Conservation (phyloP, 1,140 invertebrate species). For the Eriocheir sinensis region DNA sequence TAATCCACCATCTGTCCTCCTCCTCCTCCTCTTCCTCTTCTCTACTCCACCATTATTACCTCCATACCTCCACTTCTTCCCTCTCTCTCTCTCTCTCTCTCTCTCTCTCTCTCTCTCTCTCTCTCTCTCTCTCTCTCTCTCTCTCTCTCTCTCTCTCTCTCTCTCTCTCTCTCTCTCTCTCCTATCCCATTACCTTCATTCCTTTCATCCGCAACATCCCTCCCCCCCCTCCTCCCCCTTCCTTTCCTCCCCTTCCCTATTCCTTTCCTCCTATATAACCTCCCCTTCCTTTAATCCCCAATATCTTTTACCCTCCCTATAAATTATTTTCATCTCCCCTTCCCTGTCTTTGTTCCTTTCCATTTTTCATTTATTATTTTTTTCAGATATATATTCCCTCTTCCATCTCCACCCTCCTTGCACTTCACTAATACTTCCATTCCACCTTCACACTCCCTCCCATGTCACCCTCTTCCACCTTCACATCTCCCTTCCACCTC, state of each 20-base stretch:
- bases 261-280: neutral
- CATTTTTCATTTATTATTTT: no score
- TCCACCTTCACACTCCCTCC: no score
- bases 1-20: neutral
- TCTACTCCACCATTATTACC: neutral
- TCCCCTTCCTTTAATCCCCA: no score
- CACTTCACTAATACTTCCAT: no score
- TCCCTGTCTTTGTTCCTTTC: no score
- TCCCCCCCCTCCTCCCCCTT: neutral
- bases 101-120: slow-evolving; percentile 39
- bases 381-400: no score
- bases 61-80: neutral
- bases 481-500: no score
- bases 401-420: no score
- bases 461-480: no score
- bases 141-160: neutral
- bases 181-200: neutral
- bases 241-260: neutral
- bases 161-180: neutral
- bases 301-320: no score
- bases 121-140: slow-evolving; percentile 24
- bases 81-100: neutral
- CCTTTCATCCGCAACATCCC: neutral
- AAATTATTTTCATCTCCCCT: no score
- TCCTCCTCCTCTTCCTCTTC: neutral